Conservation (phyloP, 1,140 invertebrate species). For the Drosophila leontia region DNA sequence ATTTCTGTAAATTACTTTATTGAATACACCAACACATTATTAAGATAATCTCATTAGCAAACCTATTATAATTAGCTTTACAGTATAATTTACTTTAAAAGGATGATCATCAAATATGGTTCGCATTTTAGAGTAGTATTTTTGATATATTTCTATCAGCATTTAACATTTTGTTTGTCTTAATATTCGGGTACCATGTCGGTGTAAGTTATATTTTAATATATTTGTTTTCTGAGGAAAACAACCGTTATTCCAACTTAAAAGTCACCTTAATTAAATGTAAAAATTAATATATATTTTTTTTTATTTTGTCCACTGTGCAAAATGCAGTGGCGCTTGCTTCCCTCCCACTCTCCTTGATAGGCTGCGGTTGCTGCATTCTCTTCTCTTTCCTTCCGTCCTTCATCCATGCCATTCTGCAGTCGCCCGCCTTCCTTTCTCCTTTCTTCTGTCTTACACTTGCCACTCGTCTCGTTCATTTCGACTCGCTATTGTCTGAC, state of each 20-base stretch:
- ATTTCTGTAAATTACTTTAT: background rate
- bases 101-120: background rate
- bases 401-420: constrained; percentile 10
- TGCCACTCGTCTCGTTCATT: constrained; percentile 62
- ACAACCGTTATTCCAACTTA: background rate
- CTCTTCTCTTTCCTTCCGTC: constrained; percentile 6
- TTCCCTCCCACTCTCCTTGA: background rate
- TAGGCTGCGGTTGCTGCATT: background rate
- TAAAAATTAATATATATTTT: background rate
- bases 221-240: too few species aligned
- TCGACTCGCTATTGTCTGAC: constrained; percentile 73
- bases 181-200: too few species aligned
- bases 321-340: constrained; percentile 31
- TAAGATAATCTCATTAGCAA: constrained; percentile 1
- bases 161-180: too few species aligned
- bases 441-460: constrained; percentile 21
- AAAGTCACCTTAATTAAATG: background rate
- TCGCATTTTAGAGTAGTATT: background rate
- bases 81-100: background rate
- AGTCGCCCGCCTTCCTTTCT: constrained; percentile 2
- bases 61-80: constrained; percentile 1
- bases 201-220: too few species aligned
- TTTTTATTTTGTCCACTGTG: constrained; percentile 24
- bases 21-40: background rate
- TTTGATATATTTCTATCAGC: too few species aligned